Conservation (phyloP, 2,888 invertebrate species). For the Leucoptera coffeella region DNA sequence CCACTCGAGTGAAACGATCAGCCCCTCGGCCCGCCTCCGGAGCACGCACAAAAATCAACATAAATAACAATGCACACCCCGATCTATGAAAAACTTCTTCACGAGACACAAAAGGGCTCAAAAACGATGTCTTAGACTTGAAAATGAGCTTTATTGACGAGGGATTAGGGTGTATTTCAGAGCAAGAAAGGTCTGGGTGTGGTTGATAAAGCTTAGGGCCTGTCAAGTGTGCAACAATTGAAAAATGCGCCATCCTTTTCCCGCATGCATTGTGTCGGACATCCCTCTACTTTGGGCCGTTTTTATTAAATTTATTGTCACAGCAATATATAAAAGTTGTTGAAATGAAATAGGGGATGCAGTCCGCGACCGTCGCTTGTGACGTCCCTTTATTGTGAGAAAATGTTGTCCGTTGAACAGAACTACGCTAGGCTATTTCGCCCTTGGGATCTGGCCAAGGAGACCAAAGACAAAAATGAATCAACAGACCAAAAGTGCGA, state of each 20-base stretch:
- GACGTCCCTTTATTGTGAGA: constrained; percentile 13
- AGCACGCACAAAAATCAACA: constrained; percentile 45
- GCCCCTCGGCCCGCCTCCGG: constrained; percentile 40
- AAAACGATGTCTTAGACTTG: too few species aligned
- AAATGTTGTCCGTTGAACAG: constrained; percentile 30
- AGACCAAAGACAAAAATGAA: constrained; percentile 12
- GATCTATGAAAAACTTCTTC: constrained; percentile 28
- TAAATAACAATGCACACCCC: constrained; percentile 54
- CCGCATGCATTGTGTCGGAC: constrained; percentile 27
- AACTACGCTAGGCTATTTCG: constrained; percentile 52
- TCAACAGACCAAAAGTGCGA: constrained; percentile 12
- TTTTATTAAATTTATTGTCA: constrained; percentile 52
- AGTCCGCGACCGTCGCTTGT: constrained; percentile 28
- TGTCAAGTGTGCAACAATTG: constrained; percentile 48
- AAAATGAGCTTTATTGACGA: too few species aligned
- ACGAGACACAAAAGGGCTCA: constrained; percentile 8
- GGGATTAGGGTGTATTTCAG: background rate
- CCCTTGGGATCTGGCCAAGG: constrained; percentile 53
- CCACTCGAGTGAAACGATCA: constrained; percentile 35
- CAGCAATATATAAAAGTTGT: constrained; percentile 49
- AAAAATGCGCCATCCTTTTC: constrained; percentile 51
- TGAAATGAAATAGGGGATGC: constrained; percentile 37
- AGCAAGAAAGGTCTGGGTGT: too few species aligned
- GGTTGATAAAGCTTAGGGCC: constrained; percentile 4
- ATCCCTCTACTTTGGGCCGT: constrained; percentile 39